Percentiles rank a stretch among this genome's conserved stretches.
Conservation (phyloP, 2,888 invertebrate genomes). For the Cylindroiulus punctatus region DNA sequence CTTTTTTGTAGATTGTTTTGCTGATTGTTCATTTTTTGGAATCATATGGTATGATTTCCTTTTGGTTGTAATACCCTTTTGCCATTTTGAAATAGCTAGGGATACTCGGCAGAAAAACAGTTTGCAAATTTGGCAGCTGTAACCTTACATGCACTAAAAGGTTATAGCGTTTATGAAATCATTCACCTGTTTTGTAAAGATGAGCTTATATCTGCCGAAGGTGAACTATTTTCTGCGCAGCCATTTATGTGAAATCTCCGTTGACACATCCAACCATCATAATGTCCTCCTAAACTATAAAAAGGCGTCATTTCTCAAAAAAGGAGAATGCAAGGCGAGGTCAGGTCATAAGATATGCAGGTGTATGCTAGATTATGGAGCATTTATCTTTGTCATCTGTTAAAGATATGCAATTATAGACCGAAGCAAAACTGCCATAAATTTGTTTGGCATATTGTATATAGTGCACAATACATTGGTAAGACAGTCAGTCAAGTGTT, state of each 20-base stretch:
- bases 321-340: background rate
- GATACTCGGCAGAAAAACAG: background rate
- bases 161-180: background rate
- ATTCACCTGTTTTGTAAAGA: background rate
- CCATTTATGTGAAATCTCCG: background rate
- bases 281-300: background rate
- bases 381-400: background rate
- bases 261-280: background rate
- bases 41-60: background rate
- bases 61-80: background rate
- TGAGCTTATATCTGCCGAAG: background rate
- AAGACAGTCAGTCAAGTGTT: background rate
- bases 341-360: background rate
- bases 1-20: background rate
- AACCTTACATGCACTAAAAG: too few species aligned
- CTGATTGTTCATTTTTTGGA: background rate
- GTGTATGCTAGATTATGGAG: background rate
- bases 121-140: too few species aligned
- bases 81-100: background rate
- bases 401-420: background rate
- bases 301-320: background rate
- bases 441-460: background rate
- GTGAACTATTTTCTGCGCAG: background rate
- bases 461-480: conserved; percentile 12
- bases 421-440: background rate